Evolutionary conservation across 2,797 vertebrate species (phyloP).

Genomic region (Eupleurogrammus muticus): DNA sequence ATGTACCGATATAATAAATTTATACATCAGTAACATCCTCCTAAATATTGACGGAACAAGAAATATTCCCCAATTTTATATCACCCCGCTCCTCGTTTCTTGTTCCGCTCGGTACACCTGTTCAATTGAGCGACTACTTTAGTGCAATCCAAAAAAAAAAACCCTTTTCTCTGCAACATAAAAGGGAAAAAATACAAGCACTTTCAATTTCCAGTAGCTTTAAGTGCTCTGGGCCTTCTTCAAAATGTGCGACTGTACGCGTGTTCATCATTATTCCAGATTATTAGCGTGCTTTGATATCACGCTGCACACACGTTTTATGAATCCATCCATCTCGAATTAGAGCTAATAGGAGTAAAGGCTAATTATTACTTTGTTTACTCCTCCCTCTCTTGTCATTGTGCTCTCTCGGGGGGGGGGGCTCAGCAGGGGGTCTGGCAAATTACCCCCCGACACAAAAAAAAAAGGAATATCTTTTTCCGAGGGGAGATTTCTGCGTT

Average conservation of each 20-base stretch:
- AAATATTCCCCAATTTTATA: conserved; percentile 38
- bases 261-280: conserved; percentile 23
- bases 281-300: conserved; percentile 8
- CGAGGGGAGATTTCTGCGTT: conserved; percentile 51
- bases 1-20: not conserved
- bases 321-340: conserved; percentile 15
- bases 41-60: conserved; percentile 46
- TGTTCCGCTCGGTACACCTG: conserved; percentile 36
- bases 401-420: conserved; percentile 43
- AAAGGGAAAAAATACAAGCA: not conserved
- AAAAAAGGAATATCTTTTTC: conserved; percentile 62
- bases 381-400: conserved; percentile 19
- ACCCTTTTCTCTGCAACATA: conserved; percentile 3
- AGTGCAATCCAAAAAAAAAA: conserved; percentile 22
- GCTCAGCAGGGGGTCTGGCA: conserved; percentile 58
- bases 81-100: conserved; percentile 39
- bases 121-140: conserved; percentile 24
- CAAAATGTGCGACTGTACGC: not conserved
- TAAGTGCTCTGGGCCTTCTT: conserved; percentile 11
- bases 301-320: conserved; percentile 13
- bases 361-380: conserved; percentile 52
- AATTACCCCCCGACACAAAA: conserved; percentile 61
- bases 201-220: conserved; percentile 19
- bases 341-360: conserved; percentile 26
- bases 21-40: conserved; percentile 30